Base-by-base conservation (phyloP, 1,140 invertebrate species). In the Brachionus calyciflorus region DNA sequence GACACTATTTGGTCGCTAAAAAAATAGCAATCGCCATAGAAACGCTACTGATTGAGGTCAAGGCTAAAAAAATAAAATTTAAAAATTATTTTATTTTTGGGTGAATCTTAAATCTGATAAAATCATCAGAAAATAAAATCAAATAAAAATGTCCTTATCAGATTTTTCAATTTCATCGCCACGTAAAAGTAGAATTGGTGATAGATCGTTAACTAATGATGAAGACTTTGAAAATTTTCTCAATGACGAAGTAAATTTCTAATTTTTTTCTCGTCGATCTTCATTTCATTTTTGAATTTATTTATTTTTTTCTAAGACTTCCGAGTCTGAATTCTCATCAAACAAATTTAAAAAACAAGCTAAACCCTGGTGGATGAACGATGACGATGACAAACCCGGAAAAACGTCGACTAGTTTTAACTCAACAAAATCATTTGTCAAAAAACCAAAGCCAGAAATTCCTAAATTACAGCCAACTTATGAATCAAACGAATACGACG, bases 181-280 rank as follows among this genome's bases (percentile, higher is more conserved):
- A 2, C 37, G 60, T 14, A 65, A 65, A n/a, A 17, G 17, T 21
- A 65, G 30, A 46, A 1, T 12, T 14, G 40, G 40, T 41, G 60
- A 65, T 1, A 65, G n/a, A n/a, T 65, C 60, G 3, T 44, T 44
- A 2, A 65, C 60, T 1, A 10, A 65, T 24, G 60, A 65, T 17
- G 60, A 65, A 65, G 60, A 65, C 14, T 65, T 65, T 65, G 60
- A 65, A 24, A 65, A 65, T 41, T 65, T 65, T 26, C 19, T 65
- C 7, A 44, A 65, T 19, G 60, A 65, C 14, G 60, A 44, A 44
- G 33, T 65, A 65, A 44, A 19, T 40, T 24, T 9, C 1, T 10
- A 7, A 63, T 21, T 3, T 21, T n/a, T 12, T n/a, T n/a, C 48
- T 21, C 17, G 7, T 49, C 1, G 24, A 49, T 10, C 2, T 5